Conservation (phyloP, 2,113 vertebrate genomes). For the Ondatra zibethicus region DNA sequence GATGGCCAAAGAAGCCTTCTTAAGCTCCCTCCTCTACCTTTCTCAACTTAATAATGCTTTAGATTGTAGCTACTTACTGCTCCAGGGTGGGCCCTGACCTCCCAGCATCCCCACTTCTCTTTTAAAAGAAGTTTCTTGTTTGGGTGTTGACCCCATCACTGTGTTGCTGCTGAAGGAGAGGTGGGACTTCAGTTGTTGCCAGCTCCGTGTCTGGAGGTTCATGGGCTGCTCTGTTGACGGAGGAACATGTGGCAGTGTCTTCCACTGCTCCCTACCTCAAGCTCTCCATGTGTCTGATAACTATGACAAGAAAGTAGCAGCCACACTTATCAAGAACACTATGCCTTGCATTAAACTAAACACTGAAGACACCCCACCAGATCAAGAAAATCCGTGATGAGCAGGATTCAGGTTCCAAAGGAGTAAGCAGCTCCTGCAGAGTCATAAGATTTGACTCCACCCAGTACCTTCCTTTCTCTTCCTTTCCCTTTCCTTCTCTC, state of each 20-base stretch:
- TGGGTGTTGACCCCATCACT: background rate
- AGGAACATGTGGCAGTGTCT: background rate
- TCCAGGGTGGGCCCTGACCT: background rate
- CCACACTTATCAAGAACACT: background rate
- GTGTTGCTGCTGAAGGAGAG: background rate
- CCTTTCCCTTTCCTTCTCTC: background rate
- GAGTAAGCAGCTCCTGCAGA: background rate
- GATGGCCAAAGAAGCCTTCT: background rate
- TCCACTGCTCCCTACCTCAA: background rate
- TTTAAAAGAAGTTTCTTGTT: constrained; percentile 21
- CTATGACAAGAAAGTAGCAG: background rate
- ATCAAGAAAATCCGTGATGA: background rate
- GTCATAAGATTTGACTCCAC: background rate
- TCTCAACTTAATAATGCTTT: background rate
- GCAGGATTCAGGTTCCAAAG: background rate
- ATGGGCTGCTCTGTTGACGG: background rate
- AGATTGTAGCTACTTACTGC: background rate
- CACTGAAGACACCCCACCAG: background rate
- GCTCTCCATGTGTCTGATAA: background rate
- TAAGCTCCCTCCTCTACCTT: background rate
- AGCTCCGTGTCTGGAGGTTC: background rate
- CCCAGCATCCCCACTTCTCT: background rate
- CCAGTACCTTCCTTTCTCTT: background rate
- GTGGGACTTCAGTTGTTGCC: background rate
- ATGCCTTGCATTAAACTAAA: background rate